A percentile compares a stretch with the other conserved stretches of the same genome.
Evolutionary conservation across 2,113 vertebrate genomes (phyloP).

Genomic region (Solea solea): DNA sequence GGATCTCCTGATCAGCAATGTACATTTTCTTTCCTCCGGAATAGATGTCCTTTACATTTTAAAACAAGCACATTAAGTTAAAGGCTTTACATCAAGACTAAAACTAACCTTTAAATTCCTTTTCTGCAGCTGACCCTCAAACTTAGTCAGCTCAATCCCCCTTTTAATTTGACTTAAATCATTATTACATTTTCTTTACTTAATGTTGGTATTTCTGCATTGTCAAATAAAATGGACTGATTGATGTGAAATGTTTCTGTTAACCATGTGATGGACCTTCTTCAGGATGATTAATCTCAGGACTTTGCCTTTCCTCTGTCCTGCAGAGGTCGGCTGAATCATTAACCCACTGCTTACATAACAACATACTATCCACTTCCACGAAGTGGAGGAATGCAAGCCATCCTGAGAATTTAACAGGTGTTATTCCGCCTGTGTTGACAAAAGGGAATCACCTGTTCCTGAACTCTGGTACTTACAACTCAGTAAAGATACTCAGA

Average conservation of each 20-base stretch:
- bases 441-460: neutral
- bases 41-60: neutral
- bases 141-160: too few relatives aligned
- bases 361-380: conserved; percentile 34
- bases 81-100: neutral
- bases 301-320: conserved; percentile 55
- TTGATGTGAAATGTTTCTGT: too few relatives aligned
- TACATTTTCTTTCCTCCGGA: neutral
- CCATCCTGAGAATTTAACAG: conserved; percentile 27
- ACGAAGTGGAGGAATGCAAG: conserved; percentile 16
- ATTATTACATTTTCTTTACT: too few relatives aligned
- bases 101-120: neutral
- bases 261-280: conserved; percentile 37
- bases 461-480: neutral
- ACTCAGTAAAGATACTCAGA: neutral
- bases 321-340: conserved; percentile 39
- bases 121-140: neutral
- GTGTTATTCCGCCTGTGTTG: neutral
- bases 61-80: neutral
- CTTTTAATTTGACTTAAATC: too few relatives aligned
- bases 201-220: too few relatives aligned
- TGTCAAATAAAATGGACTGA: too few relatives aligned
- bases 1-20: neutral
- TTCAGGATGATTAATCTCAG: conserved; percentile 26
- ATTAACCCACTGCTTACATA: conserved; percentile 62